Base-by-base conservation (phyloP, 2,888 invertebrate species). In the Emmelina monodactyla region DNA sequence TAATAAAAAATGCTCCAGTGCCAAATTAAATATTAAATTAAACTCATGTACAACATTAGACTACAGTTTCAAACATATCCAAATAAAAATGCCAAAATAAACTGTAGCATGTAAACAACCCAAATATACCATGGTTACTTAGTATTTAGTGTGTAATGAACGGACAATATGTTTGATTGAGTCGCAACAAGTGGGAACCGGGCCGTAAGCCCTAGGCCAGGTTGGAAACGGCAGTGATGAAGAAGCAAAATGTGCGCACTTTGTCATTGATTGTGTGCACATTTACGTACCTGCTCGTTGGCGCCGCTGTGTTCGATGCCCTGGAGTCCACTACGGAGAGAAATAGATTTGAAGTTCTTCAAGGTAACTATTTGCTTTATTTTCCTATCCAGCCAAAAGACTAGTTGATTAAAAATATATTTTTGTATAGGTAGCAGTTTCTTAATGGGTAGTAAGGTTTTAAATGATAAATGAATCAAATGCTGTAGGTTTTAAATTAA, bases 171-270 rank as follows among this genome's bases (percentile, higher is more conserved):
- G 52, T 44, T 50, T 45, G 46, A 43, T 40, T 40, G 44, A 45
- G 46, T 55, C 45, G 47, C 42, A 45, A 45, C 50, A 53, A 54
- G 50, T 51, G 53, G 53, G 46, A 41, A 45, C 43, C 42, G 69
- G 72, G 72, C 65, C 59, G 49, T 53, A 55, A 34, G 51, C 71
- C 71, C 70, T 62, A 53, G 62, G 66, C 65, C 61, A 61, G 62
- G 58, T 60, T 55, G 50, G 56, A 66, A 61, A 70, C 51, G 71
- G 75, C 67, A 78, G 78, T 75, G 66, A 99, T 99, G 98, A 98
- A 99, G 93, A 97, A 97, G 87, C 98, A 99, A 91, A 99, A 99
- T 92, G 97, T 98, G 81, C 95, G 99, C 85, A 99, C 99, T 83
- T 86, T 99, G 85, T 97, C 97, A 66, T 90, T 99, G 84, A 98